Conservation (phyloP, 1,140 invertebrate species). For the Trialeurodes vaporariorum region DNA sequence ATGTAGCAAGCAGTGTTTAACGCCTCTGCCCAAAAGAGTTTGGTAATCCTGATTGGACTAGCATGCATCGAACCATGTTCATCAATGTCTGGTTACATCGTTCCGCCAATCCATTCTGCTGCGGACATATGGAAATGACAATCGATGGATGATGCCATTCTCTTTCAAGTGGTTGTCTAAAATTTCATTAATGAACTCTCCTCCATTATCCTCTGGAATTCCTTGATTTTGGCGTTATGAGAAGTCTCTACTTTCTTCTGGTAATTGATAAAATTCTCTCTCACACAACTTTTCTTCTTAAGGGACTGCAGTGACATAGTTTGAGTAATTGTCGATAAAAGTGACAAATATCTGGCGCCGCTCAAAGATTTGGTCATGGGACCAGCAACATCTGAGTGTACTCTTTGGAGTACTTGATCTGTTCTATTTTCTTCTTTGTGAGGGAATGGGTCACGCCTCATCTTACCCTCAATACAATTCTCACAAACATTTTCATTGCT, state of each 20-base stretch:
- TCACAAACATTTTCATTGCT: not conserved
- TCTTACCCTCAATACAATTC: not conserved
- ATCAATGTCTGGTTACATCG: slow-evolving; percentile 32
- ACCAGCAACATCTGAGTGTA: slow-evolving; percentile 14
- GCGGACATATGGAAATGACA: too few species aligned
- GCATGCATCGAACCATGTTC: slow-evolving; percentile 31
- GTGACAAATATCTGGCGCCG: slow-evolving; percentile 9
- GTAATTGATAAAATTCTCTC: slow-evolving; percentile 9
- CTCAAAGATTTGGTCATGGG: slow-evolving; percentile 8
- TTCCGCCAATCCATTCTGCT: slow-evolving; percentile 37
- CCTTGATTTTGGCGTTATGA: slow-evolving; percentile 13
- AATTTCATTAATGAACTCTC: too few species aligned
- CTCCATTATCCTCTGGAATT: slow-evolving; percentile 7
- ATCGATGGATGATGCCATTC: too few species aligned
- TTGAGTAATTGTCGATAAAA: slow-evolving; percentile 16
- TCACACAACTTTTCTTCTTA: slow-evolving; percentile 13
- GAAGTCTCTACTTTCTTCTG: slow-evolving; percentile 10
- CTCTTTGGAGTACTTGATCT: not conserved
- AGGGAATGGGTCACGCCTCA: not conserved
- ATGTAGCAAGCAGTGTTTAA: slow-evolving; percentile 15
- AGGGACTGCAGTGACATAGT: slow-evolving; percentile 3
- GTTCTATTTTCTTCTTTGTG: not conserved
- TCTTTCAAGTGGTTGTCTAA: too few species aligned
- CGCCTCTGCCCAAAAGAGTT: slow-evolving; percentile 35
- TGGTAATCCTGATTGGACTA: slow-evolving; percentile 27